Evolutionary conservation across 2,888 invertebrate species (phyloP).

Genomic region (Agrochola litura): DNA sequence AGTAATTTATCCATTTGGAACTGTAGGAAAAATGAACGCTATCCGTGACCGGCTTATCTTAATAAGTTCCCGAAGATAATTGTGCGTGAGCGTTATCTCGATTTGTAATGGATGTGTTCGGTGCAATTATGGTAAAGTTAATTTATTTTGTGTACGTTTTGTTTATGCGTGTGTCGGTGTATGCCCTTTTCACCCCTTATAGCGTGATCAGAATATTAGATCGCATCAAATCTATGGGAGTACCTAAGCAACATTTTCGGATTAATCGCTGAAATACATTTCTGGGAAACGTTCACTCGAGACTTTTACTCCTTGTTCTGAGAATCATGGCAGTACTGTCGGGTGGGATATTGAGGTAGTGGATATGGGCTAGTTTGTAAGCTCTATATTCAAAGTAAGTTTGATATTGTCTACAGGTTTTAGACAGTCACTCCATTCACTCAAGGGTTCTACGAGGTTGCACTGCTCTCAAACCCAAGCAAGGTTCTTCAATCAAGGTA

Average conservation of each 20-base stretch:
- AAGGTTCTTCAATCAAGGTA: too few relatives aligned
- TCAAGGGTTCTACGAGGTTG: not conserved
- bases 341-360: not conserved
- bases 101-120: slow-evolving; percentile 72
- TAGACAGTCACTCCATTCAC: not conserved
- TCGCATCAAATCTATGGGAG: slow-evolving; percentile 15
- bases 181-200: slow-evolving; percentile 25
- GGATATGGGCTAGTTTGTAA: not conserved
- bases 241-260: not conserved
- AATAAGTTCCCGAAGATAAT: slow-evolving; percentile 88
- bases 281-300: not conserved
- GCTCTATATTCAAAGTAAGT: not conserved
- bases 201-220: slow-evolving; percentile 46
- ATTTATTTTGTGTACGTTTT: slow-evolving; percentile 66
- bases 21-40: slow-evolving; percentile 80
- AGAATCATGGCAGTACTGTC: not conserved
- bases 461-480: not conserved
- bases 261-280: not conserved
- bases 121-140: slow-evolving; percentile 81
- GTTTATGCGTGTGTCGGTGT: slow-evolving; percentile 27
- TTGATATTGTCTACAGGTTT: not conserved
- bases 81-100: slow-evolving; percentile 73
- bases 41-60: slow-evolving; percentile 87
- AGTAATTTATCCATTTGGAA: slow-evolving; percentile 81
- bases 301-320: too few relatives aligned